phyloP scores from a whole-genome alignment of 2,888 invertebrate species.

The Scrobipalpa atriplicella region DNA sequence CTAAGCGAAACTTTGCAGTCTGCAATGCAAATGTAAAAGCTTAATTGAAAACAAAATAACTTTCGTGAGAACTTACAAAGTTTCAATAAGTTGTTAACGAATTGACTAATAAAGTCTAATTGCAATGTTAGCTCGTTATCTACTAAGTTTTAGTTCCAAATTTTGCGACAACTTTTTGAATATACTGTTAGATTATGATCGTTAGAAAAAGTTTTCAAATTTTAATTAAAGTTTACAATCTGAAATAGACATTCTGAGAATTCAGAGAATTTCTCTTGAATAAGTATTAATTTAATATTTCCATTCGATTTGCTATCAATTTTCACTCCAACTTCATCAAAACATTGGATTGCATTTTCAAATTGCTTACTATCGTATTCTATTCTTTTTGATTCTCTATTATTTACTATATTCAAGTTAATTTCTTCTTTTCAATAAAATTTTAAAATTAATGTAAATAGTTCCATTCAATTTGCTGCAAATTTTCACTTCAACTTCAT shows the following conservation, averaged over 20 bases:
- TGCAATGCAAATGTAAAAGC: background rate
- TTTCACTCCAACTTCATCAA: background rate
- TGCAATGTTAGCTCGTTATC: background rate
- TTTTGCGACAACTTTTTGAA: background rate
- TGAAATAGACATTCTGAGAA: no score
- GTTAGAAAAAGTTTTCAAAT: no score
- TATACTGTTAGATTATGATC: background rate
- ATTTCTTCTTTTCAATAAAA: no score
- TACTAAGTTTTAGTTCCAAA: background rate
- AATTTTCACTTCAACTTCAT: conserved; percentile 6
- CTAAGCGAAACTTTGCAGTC: background rate
- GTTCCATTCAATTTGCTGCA: background rate
- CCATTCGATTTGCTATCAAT: background rate
- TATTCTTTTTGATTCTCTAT: no score
- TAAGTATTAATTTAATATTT: background rate
- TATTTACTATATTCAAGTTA: no score
- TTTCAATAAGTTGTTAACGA: background rate
- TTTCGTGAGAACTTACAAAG: background rate
- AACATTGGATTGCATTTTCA: background rate
- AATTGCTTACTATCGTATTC: background rate
- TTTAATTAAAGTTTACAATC: background rate
- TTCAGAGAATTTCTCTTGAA: background rate
- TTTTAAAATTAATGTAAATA: no score
- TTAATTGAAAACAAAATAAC: background rate
- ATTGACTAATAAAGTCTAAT: conserved; percentile 1